A percentile compares a stretch with the other conserved stretches of the same genome.
phyloP scores from a whole-genome alignment of 2,797 vertebrate species.

The Malacoraja senta region DNA sequence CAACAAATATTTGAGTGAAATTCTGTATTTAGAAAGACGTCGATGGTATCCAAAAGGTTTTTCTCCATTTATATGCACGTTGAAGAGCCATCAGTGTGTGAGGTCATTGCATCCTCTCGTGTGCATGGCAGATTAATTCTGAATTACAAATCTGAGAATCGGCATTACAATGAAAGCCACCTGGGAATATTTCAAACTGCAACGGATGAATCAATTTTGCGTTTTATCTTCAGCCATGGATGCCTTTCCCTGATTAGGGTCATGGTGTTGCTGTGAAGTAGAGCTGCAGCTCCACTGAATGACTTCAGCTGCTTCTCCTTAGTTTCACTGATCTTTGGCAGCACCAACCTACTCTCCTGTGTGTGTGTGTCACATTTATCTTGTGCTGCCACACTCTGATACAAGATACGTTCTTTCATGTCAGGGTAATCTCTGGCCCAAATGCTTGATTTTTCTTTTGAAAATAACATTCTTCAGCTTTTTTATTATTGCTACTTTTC shows the following conservation, averaged over 20 bases:
- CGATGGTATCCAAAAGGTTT: not conserved
- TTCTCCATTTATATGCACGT: not conserved
- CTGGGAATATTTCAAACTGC: not conserved
- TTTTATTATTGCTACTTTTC: not conserved
- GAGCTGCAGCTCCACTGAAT: not conserved
- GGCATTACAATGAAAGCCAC: not conserved
- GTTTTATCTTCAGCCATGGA: not conserved
- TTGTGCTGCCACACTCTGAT: not conserved
- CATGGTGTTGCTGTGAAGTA: not conserved
- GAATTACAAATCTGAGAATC: conserved; percentile 1
- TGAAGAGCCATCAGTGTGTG: not conserved
- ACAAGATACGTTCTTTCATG: not conserved
- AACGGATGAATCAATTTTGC: not conserved
- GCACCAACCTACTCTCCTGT: not conserved
- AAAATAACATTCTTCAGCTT: not conserved
- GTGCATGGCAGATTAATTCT: conserved; percentile 7
- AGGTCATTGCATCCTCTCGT: not conserved
- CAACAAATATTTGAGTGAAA: not conserved
- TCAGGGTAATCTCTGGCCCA: not conserved
- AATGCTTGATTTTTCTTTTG: not conserved
- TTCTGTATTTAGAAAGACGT: not conserved
- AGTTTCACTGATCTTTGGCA: not conserved
- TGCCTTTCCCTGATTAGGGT: not conserved
- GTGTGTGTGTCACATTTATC: not conserved
- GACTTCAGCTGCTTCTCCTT: too few relatives aligned